Evolutionary conservation across 2,888 invertebrate genomes (phyloP), one percentile per base, ranked within the genome.

Genomic region (Epinotia ramella): DNA sequence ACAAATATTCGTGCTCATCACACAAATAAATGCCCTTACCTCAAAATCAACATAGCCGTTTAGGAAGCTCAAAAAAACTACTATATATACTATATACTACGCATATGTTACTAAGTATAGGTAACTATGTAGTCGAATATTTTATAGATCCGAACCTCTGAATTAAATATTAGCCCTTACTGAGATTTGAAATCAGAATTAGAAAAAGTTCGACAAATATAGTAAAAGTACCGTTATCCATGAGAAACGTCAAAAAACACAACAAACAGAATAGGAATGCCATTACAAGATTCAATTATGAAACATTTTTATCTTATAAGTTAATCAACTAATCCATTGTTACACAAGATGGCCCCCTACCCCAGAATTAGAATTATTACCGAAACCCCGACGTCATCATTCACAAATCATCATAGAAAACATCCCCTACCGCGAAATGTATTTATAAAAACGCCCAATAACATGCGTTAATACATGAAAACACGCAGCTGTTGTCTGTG

Each of bases 391-490:
- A 69, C 70, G 65, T 74, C 75, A 75, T 75, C 75, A 71, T 75
- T 60, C 70, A 75, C 75, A 75, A 75, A 75, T 75, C 75, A 75
- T 75, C 75, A 16, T 75, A 24, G 70, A 67, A 76, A 76, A 76
- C 62, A 71, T 69, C 72, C 82, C 82, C 82, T 78, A 80, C 83
- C 84, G 82, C 86, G 84, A 80, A 79, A 76, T 82, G 81, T 87
- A 84, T 86, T 89, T 87, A 88, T 87, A 91, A 90, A 91, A 91
- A 90, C 88, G 87, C 84, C 90, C 91, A 91, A 91, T 91, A 91
- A 91, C 88, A 87, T 86, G 88, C 88, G 87, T 87, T 91, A 88
- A 89, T 89, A 83, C 82, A 86, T 83, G 89, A 87, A 87, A 82
- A 84, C 82, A 77, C 79, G 89, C 92, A 92, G 91, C 90, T 92